Base-by-base conservation (phyloP, 2,113 vertebrate genomes). In the Scartelaos histophorus region DNA sequence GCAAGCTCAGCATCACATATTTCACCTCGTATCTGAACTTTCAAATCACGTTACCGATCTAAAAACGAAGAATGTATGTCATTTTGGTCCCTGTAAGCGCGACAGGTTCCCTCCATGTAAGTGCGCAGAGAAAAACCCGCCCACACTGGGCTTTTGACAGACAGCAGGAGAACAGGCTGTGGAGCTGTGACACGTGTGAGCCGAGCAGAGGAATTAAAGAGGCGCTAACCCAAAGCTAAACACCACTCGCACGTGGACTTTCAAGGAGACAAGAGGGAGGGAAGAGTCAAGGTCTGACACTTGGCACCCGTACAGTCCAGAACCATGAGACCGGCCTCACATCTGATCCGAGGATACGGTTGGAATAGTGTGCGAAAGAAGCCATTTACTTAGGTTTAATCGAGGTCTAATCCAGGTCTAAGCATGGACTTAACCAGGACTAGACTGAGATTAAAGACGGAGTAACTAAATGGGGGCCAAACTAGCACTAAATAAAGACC, bases 121-220 rank as follows among this genome's bases (percentile, higher is more conserved):
- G 38, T 10, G 38, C 10, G 38, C 38, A 1, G 38, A 1, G 7
- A 9, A 60, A 75, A 68, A 70, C 66, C 65, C 56, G 22, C 53
- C n/a, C 53, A 12, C 70, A 7, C 46, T 24, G 64, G 1, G 16
- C 0, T 1, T 51, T 16, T 51, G 47, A 51, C 47, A 19, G 47
- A 51, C 47, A 17, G 47, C 47, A 16, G 47, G 71, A 47, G 73
- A 61, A 57, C 56, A 62, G 75, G 78, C 51, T 67, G 60, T 43
- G 38, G 70, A 72, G 54, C 77, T 25, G 35, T 64, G 79, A 89
- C 92, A 92, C 88, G 87, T 92, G 92, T 80, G 76, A 78, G 80
- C 47, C 7, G 19, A 78, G 78, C 47, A 2, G 70, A 24, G 81
- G 89, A 85, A 75, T 91, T 92, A 89, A 87, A 78, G 77, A 88